phyloP scores from a whole-genome alignment of 2,113 vertebrate genomes.

The Zeus faber region DNA sequence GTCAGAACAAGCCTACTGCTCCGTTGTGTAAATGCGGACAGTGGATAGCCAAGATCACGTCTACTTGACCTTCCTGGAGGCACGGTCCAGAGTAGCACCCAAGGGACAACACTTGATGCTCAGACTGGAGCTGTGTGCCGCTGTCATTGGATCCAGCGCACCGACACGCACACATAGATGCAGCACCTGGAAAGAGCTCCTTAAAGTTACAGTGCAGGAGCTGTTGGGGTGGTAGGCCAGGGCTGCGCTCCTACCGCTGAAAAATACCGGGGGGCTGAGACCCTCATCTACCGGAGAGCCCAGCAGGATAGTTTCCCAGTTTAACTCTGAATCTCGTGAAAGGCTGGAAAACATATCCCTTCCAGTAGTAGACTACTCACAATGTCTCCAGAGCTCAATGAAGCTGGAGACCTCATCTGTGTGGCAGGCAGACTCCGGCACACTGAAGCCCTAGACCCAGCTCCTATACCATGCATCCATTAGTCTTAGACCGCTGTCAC shows the following conservation, averaged over 20 bases:
- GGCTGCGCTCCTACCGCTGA: neutral
- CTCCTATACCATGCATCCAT: conserved; percentile 9
- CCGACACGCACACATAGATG: neutral
- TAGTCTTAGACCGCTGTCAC: conserved; percentile 14
- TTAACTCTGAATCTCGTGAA: neutral
- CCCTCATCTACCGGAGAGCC: neutral
- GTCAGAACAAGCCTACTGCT: conserved; percentile 15
- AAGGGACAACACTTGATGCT: conserved; percentile 4
- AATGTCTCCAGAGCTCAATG: conserved; percentile 15
- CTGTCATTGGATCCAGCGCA: neutral
- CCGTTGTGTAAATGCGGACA: neutral
- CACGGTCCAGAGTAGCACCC: neutral
- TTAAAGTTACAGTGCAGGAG: neutral
- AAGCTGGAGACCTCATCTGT: neutral
- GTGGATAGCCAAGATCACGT: neutral
- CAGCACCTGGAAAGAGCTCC: neutral
- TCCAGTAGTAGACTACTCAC: neutral
- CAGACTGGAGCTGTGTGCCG: neutral
- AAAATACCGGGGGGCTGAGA: neutral
- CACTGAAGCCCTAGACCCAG: neutral
- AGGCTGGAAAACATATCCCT: neutral
- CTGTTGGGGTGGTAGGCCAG: neutral
- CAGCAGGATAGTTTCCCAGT: neutral
- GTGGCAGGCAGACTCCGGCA: neutral
- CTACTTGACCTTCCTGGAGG: conserved; percentile 9